These are phyloP conservation scores for Notechis scutatus DNA, from an alignment of 2,113 vertebrate species.

Conservation along the genomic window DNA sequence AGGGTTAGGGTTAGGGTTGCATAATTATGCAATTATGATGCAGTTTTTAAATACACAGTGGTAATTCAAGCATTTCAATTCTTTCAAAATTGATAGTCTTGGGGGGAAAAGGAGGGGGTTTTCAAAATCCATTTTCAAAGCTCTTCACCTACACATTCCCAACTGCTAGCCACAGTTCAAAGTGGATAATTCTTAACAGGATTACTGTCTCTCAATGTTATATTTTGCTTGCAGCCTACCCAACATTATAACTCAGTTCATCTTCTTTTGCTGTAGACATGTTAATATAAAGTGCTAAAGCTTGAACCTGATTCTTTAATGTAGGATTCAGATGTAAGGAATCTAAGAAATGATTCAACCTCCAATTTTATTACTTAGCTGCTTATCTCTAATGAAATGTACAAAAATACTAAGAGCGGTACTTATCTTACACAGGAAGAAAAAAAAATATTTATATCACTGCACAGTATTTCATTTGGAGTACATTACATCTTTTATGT, in stretches of 20 bases:
- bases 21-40: too few relatives aligned
- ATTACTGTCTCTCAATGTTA: neutral
- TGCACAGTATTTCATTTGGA: neutral
- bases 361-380: neutral
- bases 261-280: neutral
- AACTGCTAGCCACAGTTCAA: neutral
- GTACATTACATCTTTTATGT: neutral
- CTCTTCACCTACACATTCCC: neutral
- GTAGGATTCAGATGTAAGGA: neutral
- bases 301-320: neutral
- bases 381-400: conserved; percentile 11
- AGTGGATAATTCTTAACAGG: conserved; percentile 7
- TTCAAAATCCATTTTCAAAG: conserved; percentile 21
- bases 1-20: too few relatives aligned
- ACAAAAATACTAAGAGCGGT: neutral
- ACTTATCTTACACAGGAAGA: neutral
- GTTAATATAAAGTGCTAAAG: neutral
- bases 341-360: neutral
- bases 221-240: neutral
- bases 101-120: neutral
- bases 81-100: neutral
- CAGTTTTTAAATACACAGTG: neutral
- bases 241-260: neutral
- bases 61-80: neutral
- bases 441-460: neutral